Conservation (phyloP, 2,888 invertebrate species). For the Neria commutata region DNA sequence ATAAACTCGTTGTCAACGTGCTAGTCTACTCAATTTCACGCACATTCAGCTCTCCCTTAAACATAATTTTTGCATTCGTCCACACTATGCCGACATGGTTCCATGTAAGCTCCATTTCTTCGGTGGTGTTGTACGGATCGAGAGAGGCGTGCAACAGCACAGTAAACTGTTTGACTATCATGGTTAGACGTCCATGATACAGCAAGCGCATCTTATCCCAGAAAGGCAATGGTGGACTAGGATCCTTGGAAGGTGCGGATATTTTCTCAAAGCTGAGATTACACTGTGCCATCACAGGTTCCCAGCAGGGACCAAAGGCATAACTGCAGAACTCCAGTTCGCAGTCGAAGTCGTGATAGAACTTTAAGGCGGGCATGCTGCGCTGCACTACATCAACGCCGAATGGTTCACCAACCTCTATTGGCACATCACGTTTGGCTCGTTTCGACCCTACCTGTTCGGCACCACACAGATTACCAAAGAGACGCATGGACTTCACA, state of each 20-base stretch:
- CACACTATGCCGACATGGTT: slow-evolving; percentile 91
- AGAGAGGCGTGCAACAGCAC: slow-evolving; percentile 93
- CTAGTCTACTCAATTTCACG: slow-evolving; percentile 8
- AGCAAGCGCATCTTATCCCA: slow-evolving; percentile 96
- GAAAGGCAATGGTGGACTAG: slow-evolving; percentile 91
- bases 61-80: slow-evolving; percentile 91
- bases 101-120: slow-evolving; percentile 99
- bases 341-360: slow-evolving; percentile 96
- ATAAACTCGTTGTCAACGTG: neutral
- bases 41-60: slow-evolving; percentile 92
- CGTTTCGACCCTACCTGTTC: slow-evolving; percentile 80
- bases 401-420: slow-evolving; percentile 84
- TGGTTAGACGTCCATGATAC: slow-evolving; percentile 90
- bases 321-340: slow-evolving; percentile 88
- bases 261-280: slow-evolving; percentile 82
- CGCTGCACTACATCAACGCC: slow-evolving; percentile 81
- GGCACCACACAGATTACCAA: slow-evolving; percentile 89
- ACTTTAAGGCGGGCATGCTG: slow-evolving; percentile 93
- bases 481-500: slow-evolving; percentile 81
- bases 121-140: slow-evolving; percentile 98
- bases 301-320: slow-evolving; percentile 99
- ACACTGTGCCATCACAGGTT: slow-evolving; percentile 73
- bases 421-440: slow-evolving; percentile 62
- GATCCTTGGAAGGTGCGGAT: slow-evolving; percentile 85
- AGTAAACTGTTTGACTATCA: slow-evolving; percentile 85